These are phyloP conservation scores for Sebastes flavidus DNA, from an alignment of 2,797 vertebrate genomes.

Conservation along the genomic window DNA sequence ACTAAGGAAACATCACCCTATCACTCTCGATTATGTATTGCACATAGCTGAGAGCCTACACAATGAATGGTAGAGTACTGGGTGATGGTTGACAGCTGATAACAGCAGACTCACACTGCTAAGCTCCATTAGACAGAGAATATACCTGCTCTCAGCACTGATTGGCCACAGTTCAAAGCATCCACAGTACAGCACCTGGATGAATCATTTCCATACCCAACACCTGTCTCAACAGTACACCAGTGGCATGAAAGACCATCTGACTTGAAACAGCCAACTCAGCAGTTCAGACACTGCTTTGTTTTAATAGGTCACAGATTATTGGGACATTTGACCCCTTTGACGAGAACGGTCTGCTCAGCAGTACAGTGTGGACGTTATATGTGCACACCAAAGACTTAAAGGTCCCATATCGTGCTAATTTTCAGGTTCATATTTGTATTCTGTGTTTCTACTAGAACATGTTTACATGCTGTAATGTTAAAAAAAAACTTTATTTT, in stretches of 20 bases:
- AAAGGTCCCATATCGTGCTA: no score
- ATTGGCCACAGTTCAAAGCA: constrained; percentile 18
- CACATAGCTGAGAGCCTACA: not conserved
- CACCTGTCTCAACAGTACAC: constrained; percentile 25
- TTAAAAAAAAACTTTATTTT: no score
- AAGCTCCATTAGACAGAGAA: not conserved
- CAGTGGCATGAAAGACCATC: constrained; percentile 16
- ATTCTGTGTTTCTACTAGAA: no score
- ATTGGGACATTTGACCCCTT: constrained; percentile 60
- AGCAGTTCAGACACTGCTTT: constrained; percentile 49
- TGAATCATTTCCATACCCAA: constrained; percentile 17
- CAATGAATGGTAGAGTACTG: not conserved
- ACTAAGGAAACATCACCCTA: not conserved
- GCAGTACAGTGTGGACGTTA: constrained; percentile 39
- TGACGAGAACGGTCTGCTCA: constrained; percentile 35
- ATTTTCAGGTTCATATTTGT: no score
- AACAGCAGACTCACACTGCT: not conserved
- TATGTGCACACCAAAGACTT: constrained; percentile 6
- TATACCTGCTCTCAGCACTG: not conserved
- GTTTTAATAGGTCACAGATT: constrained; percentile 62
- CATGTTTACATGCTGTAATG: no score
- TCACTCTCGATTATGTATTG: not conserved
- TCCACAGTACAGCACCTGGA: not conserved
- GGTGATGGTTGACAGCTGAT: not conserved
- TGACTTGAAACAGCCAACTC: constrained; percentile 30